Evolutionary conservation across 2,888 invertebrate genomes (phyloP).

Genomic region (Leptarthrus brevirostris): DNA sequence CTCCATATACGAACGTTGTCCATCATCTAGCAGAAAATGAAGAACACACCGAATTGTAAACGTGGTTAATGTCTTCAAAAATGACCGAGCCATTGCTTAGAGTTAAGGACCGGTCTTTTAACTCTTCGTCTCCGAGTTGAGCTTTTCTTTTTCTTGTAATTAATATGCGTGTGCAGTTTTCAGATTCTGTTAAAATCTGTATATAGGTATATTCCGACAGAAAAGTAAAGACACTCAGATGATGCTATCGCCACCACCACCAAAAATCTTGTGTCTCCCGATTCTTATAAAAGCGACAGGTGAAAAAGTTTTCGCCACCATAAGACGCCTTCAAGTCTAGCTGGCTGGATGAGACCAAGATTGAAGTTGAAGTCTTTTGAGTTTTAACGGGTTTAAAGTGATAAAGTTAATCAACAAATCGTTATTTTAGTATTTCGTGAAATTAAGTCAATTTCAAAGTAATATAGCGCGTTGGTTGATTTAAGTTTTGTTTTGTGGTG

Average conservation of each 20-base stretch:
- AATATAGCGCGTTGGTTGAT: slow-evolving; percentile 40
- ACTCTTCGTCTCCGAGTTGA: slow-evolving; percentile 15
- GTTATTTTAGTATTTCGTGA: slow-evolving; percentile 18
- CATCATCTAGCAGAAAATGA: neutral
- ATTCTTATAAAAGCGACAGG: slow-evolving; percentile 64
- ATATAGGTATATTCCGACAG: neutral
- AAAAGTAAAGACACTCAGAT: slow-evolving; percentile 7
- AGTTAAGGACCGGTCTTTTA: slow-evolving; percentile 35
- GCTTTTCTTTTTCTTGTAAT: slow-evolving; percentile 15
- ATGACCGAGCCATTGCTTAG: slow-evolving; percentile 19
- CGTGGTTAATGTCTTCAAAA: neutral
- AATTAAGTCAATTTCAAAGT: slow-evolving; percentile 25
- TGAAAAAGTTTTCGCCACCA: slow-evolving; percentile 63
- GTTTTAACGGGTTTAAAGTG: slow-evolving; percentile 51
- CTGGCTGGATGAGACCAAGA: slow-evolving; percentile 59
- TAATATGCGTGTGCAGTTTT: slow-evolving; percentile 29
- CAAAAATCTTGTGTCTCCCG: slow-evolving; percentile 45
- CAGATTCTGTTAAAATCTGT: slow-evolving; percentile 31
- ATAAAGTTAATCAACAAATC: slow-evolving; percentile 36
- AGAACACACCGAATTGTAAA: neutral
- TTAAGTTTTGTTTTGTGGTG: neutral
- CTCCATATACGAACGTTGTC: neutral
- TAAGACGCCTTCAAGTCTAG: slow-evolving; percentile 68
- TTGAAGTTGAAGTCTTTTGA: slow-evolving; percentile 61
- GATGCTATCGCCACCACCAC: slow-evolving; percentile 43